Conservation (phyloP, 2,888 invertebrate species). For the Orchesellides sinensis region DNA sequence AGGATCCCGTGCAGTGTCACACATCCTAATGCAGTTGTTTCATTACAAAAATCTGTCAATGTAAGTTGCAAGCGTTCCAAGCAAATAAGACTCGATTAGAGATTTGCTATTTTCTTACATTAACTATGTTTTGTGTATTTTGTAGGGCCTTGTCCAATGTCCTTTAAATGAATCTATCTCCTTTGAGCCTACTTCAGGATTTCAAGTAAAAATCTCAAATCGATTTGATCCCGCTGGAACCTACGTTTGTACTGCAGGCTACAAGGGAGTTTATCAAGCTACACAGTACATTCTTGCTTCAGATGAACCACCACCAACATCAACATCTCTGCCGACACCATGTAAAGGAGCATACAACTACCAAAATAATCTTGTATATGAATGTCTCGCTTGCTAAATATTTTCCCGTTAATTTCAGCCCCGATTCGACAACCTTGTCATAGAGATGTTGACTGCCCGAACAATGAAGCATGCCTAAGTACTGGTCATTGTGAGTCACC, state of each 20-base stretch:
- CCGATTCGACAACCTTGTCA: slow-evolving; percentile 20
- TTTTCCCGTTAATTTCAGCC: background rate
- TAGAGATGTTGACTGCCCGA: slow-evolving; percentile 54
- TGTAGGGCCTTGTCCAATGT: slow-evolving; percentile 70
- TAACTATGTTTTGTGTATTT: background rate
- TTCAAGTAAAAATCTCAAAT: slow-evolving; percentile 60
- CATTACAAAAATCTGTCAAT: slow-evolving; percentile 70
- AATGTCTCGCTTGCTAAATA: too few relatives aligned
- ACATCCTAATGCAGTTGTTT: slow-evolving; percentile 68
- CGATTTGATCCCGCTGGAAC: slow-evolving; percentile 59
- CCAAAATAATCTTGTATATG: background rate
- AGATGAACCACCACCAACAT: slow-evolving; percentile 4
- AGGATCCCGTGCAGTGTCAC: slow-evolving; percentile 70
- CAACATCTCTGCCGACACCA: background rate
- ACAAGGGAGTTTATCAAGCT: slow-evolving; percentile 67
- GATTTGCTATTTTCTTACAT: background rate
- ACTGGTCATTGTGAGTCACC: slow-evolving; percentile 59
- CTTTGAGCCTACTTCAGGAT: slow-evolving; percentile 69
- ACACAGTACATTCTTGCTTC: slow-evolving; percentile 50
- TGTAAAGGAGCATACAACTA: background rate
- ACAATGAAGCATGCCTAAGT: slow-evolving; percentile 52
- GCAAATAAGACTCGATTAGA: too few relatives aligned
- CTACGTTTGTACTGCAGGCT: slow-evolving; percentile 71
- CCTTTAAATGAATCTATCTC: slow-evolving; percentile 72
- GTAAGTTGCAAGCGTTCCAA: too few relatives aligned